phyloP scores from a whole-genome alignment of 64 coral and sea anemone species.

The Exaiptasia diaphana region DNA sequence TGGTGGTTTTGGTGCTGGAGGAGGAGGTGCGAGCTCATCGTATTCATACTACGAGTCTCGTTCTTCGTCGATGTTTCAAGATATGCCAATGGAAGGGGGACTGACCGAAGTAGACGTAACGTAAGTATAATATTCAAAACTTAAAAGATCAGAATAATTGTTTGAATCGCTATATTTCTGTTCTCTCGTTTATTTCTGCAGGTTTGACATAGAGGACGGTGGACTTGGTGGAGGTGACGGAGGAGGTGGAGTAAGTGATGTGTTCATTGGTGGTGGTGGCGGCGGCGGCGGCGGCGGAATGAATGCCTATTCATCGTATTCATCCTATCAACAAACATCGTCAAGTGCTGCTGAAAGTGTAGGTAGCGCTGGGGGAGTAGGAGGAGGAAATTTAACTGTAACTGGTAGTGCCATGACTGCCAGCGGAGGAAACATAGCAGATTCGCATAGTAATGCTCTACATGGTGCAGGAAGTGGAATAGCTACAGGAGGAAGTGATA shows the following conservation, averaged over 20 bases:
- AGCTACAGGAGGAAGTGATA: not conserved
- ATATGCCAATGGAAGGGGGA: not conserved
- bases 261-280: not conserved
- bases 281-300: not conserved
- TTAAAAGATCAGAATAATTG: not conserved
- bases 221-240: not conserved
- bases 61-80: constrained; percentile 2
- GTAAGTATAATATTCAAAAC: not conserved
- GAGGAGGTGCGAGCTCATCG: not conserved
- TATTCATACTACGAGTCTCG: not conserved
- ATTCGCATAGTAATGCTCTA: not conserved
- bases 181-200: not conserved
- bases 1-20: not conserved
- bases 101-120: constrained; percentile 2
- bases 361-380: not conserved
- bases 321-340: not conserved
- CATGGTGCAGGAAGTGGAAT: not conserved
- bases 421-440: not conserved
- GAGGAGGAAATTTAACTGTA: not conserved
- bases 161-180: not conserved
- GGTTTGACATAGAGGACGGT: constrained; percentile 5
- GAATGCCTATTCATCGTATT: not conserved
- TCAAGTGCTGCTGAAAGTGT: not conserved
- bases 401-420: not conserved
- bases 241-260: not conserved